A percentile compares a stretch with the other conserved stretches of the same genome.
Evolutionary conservation across 2,113 vertebrate species (phyloP).

Genomic region (Sceloporus tristichus): DNA sequence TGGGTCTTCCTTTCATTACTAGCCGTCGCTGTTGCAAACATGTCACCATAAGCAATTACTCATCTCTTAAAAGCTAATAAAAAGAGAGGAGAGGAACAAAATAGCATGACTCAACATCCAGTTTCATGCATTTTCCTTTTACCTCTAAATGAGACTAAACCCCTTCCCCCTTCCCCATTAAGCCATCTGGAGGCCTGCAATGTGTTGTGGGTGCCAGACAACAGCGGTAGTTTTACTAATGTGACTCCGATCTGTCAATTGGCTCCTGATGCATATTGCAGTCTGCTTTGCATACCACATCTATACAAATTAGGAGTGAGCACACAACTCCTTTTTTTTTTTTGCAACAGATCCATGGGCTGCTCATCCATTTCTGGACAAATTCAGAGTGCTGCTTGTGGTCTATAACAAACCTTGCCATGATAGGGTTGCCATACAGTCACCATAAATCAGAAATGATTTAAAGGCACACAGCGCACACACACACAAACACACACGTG

Average conservation of each 20-base stretch:
- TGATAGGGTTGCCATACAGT: too few relatives aligned
- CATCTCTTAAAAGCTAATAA: conserved; percentile 70
- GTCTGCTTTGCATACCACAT: neutral
- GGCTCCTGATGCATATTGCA: neutral
- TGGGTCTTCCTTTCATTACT: conserved; percentile 67
- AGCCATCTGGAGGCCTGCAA: conserved; percentile 55
- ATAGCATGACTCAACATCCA: conserved; percentile 44
- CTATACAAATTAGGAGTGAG: too few relatives aligned
- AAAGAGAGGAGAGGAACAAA: conserved; percentile 40
- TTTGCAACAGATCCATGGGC: too few relatives aligned
- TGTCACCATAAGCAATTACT: conserved; percentile 58
- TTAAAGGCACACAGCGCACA: too few relatives aligned
- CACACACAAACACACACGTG: too few relatives aligned
- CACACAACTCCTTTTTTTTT: neutral
- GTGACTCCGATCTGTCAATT: neutral
- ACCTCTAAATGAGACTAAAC: conserved; percentile 55
- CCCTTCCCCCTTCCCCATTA: neutral
- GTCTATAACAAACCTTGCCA: too few relatives aligned
- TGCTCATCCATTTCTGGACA: too few relatives aligned
- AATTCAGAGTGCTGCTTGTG: too few relatives aligned
- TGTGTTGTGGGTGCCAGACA: conserved; percentile 40
- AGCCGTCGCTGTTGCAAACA: conserved; percentile 58
- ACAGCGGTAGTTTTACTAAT: conserved; percentile 15
- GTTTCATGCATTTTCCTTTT: conserved; percentile 45
- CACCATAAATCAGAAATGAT: too few relatives aligned